Evolutionary conservation across 1,140 invertebrate species (phyloP).

Genomic region (Panonychus citri): DNA sequence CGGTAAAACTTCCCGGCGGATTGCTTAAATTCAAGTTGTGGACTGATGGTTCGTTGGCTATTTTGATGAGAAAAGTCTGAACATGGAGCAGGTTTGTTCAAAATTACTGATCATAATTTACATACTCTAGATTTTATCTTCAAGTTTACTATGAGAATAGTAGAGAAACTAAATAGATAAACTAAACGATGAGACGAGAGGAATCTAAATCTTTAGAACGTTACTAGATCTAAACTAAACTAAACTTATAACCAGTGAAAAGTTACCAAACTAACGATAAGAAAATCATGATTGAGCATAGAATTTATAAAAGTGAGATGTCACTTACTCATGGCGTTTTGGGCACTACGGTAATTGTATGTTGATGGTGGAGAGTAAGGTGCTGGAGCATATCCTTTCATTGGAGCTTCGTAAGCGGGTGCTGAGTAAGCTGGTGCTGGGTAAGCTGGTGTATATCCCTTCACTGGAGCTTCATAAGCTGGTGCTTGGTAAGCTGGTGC

Average conservation of each 20-base stretch:
- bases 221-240: no score
- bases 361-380: neutral
- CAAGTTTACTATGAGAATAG: neutral
- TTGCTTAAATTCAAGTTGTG: conserved; percentile 1
- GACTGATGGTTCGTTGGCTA: neutral
- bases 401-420: neutral
- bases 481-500: neutral
- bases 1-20: neutral
- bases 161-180: neutral
- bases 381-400: neutral
- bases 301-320: no score
- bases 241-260: no score
- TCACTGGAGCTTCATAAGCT: neutral
- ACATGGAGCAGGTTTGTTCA: neutral
- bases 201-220: no score
- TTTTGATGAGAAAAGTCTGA: neutral
- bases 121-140: conserved; percentile 1
- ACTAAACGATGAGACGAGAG: no score
- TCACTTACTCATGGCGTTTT: no score
- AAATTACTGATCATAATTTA: neutral
- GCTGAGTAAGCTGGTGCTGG: neutral
- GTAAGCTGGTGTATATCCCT: neutral
- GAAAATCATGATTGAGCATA: no score
- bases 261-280: no score
- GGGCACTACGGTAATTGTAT: no score